Evolutionary conservation across 2,888 invertebrate species (phyloP).

Genomic region (Rhamphomyia laevipes): DNA sequence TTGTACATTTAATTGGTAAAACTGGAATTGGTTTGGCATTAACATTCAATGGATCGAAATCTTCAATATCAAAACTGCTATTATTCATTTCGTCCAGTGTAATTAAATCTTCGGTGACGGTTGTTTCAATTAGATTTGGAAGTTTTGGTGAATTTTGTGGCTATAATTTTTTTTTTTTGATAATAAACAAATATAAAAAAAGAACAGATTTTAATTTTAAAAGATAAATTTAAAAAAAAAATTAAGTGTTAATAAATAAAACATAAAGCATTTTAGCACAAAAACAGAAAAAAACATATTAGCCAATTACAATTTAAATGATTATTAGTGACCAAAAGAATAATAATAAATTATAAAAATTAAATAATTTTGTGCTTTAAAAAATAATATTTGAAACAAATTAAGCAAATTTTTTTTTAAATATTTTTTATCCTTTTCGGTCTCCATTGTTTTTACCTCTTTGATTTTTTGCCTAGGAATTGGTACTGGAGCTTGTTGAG

Average conservation of each 20-base stretch:
- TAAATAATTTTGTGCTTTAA: neutral
- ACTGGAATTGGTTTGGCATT: slow-evolving; percentile 37
- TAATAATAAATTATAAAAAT: neutral
- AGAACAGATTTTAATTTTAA: neutral
- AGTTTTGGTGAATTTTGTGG: neutral
- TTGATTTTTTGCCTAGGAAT: slow-evolving; percentile 16
- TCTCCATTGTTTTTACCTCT: slow-evolving; percentile 10
- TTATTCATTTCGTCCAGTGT: slow-evolving; percentile 54
- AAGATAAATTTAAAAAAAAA: neutral
- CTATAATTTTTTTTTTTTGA: neutral
- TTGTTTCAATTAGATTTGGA: neutral
- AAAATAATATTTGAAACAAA: neutral
- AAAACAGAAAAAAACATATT: neutral
- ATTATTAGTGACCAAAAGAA: neutral
- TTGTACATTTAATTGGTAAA: neutral
- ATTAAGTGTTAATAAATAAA: neutral
- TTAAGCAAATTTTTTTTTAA: slow-evolving; percentile 9
- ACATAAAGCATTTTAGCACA: neutral
- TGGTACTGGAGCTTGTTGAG: slow-evolving; percentile 25
- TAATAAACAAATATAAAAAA: neutral
- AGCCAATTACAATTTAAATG: neutral
- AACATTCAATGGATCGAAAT: slow-evolving; percentile 51
- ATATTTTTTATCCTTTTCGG: neutral
- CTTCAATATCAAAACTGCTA: slow-evolving; percentile 47
- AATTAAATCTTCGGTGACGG: slow-evolving; percentile 42